Evolutionary conservation across 2,888 invertebrate species (phyloP), one percentile per base, ranked within the genome.

Genomic region (Noctua janthe): DNA sequence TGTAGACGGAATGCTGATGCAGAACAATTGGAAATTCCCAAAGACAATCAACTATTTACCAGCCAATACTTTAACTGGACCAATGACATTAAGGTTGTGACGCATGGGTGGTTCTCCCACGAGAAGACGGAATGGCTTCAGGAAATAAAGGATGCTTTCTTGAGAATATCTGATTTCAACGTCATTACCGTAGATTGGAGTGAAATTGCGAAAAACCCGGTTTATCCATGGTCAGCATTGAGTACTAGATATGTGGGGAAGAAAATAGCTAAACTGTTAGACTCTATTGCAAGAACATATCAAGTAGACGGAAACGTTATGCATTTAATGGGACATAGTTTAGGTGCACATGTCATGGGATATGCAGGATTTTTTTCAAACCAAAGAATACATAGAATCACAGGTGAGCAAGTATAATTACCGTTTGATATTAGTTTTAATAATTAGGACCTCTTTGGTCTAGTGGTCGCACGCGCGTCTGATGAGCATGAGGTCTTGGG

Each of bases 311-410:
- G 92, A 15, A 91, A 90, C 17, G 88, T 88, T 66, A 90, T 96
- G 71, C 96, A 97, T 90, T 90, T 97, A 74, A 94, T 97, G 71
- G 97, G 97, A 0, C 97, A 97, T 87, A 97, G 97, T 89, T 93
- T 98, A 79, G 98, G 98, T 47, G 97, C 97, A 0, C 98, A 98
- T 70, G 97, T 97, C 10, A 97, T 97, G 97, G 97, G 97, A 8
- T 97, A 97, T 89, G 97, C 97, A 5, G 97, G 97, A 91, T 86
- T 97, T 95, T 95, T 97, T 95, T 86, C 93, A 49, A 87, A 91
- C 2, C 87, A 92, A 89, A 95, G 94, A 91, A 93, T 98, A 43
- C 92, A 94, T 64, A 96, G 98, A 90, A 97, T 98, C 8, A 98
- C 98, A 73, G 98, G 98, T 97, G 49, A 76, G 76, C 62, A 76